phyloP scores from a whole-genome alignment of 2,113 vertebrate genomes.

The Gadus chalcogrammus region DNA sequence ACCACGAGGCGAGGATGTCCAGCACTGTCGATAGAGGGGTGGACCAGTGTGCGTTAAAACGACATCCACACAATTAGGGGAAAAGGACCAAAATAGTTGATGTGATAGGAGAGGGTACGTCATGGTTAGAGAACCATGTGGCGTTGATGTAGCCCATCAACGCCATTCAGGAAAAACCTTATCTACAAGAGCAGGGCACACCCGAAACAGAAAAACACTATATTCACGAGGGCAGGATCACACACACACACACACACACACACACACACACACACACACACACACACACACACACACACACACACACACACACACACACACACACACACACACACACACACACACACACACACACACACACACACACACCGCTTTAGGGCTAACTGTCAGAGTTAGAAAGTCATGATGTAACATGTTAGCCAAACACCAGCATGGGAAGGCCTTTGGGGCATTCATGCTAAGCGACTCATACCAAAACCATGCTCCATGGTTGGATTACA shows the following conservation, averaged over 20 bases:
- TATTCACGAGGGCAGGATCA: neutral
- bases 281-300: neutral
- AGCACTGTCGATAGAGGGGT: too few relatives aligned
- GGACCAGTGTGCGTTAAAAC: too few relatives aligned
- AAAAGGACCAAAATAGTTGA: neutral
- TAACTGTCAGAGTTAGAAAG: constrained; percentile 6
- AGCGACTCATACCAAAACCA: too few relatives aligned
- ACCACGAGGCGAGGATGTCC: too few relatives aligned
- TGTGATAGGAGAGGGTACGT: too few relatives aligned
- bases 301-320: neutral
- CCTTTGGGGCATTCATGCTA: neutral
- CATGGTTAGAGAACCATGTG: too few relatives aligned
- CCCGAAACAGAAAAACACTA: too few relatives aligned
- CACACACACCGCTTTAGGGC: constrained; percentile 14
- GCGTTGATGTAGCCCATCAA: too few relatives aligned
- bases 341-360: neutral
- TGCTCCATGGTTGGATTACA: too few relatives aligned
- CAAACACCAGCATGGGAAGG: neutral
- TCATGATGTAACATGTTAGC: neutral
- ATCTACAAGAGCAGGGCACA: too few relatives aligned
- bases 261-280: constrained; percentile 10
- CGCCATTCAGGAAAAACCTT: too few relatives aligned
- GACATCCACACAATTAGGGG: neutral
- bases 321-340: neutral
- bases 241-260: constrained; percentile 9